phyloP scores from a whole-genome alignment of 23 tunicate genomes.

The Styela plicata region DNA sequence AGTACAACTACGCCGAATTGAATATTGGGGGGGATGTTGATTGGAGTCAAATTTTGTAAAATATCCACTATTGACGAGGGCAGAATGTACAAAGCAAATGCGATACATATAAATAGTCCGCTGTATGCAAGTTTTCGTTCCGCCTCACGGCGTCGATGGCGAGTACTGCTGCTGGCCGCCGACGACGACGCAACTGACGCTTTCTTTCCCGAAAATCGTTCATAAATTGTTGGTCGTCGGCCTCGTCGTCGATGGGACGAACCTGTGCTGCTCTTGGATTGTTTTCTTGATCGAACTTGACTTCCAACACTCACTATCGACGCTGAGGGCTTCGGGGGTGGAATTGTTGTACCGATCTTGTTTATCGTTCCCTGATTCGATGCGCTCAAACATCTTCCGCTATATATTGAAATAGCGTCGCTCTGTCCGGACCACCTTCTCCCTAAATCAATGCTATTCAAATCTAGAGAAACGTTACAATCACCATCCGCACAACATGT shows the following conservation, averaged over 20 bases:
- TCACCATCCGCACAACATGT: neutral
- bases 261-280: neutral
- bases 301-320: neutral
- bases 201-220: slow-evolving; percentile 34
- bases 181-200: slow-evolving; percentile 33
- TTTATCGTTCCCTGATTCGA: neutral
- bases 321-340: neutral
- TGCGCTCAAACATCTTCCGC: slow-evolving; percentile 6
- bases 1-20: slow-evolving; percentile 40
- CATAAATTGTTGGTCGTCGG: slow-evolving; percentile 25
- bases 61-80: slow-evolving; percentile 52
- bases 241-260: neutral
- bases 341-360: neutral
- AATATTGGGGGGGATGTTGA: slow-evolving; percentile 31
- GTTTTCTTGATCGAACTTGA: neutral
- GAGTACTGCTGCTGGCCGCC: slow-evolving; percentile 28
- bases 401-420: slow-evolving; percentile 15
- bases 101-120: slow-evolving; percentile 64
- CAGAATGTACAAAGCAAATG: slow-evolving; percentile 55
- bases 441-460: slow-evolving; percentile 20
- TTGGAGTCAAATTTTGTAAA: neutral
- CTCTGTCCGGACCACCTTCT: slow-evolving; percentile 31
- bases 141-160: slow-evolving; percentile 58
- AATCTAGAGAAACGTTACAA: neutral
- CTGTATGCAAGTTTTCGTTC: slow-evolving; percentile 81